Percentiles rank a stretch among this genome's conserved stretches.
phyloP scores from a whole-genome alignment of 2,113 vertebrate genomes.

The Monarcha castaneiventris region DNA sequence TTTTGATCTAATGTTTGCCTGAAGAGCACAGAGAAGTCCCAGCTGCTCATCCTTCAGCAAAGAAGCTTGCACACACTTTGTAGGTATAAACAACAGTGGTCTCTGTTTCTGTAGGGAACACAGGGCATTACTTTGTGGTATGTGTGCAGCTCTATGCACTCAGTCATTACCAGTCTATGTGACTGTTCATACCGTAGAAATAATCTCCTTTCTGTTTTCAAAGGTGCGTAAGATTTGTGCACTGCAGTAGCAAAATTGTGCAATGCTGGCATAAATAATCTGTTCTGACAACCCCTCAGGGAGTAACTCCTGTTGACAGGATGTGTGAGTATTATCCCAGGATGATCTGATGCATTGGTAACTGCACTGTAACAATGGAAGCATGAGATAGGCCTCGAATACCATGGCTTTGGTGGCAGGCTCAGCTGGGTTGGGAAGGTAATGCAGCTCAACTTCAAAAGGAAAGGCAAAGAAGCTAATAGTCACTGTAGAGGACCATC shows the following conservation, averaged over 20 bases:
- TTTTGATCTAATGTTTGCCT: slow-evolving; percentile 17
- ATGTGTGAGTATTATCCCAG: neutral
- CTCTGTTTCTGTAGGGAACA: neutral
- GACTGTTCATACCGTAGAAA: neutral
- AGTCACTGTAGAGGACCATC: neutral
- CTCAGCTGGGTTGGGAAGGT: neutral
- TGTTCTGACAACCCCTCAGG: slow-evolving; percentile 20
- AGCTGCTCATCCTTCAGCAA: slow-evolving; percentile 18
- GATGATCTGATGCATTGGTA: neutral
- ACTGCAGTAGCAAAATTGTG: neutral
- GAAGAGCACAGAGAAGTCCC: neutral
- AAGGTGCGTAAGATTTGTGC: neutral
- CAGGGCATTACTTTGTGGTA: neutral
- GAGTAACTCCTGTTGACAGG: neutral
- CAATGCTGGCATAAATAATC: slow-evolving; percentile 14
- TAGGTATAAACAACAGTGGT: neutral
- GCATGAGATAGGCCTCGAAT: neutral
- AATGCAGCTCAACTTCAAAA: neutral
- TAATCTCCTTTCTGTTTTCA: neutral
- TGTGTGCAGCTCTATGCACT: neutral
- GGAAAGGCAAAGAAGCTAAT: neutral
- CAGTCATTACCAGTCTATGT: neutral
- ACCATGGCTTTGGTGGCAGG: neutral
- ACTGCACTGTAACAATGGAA: neutral
- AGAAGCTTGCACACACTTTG: neutral